A percentile compares a stretch with the other conserved stretches of the same genome.
phyloP scores from a whole-genome alignment of 1,140 invertebrate genomes.

The Caenorhabditis remanei region DNA sequence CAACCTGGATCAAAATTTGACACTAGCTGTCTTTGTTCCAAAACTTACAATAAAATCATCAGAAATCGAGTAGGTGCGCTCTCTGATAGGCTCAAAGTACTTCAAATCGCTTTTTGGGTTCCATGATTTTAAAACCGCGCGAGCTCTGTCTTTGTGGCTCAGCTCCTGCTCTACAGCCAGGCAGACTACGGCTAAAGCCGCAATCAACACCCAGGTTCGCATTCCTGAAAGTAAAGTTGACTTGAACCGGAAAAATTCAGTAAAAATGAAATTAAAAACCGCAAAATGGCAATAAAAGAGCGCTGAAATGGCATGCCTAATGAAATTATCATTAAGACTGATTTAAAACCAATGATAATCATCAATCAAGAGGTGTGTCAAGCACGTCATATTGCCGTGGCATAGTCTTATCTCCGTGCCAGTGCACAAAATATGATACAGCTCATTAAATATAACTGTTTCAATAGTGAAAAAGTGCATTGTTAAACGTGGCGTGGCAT shows the following conservation, averaged over 20 bases:
- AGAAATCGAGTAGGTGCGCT: neutral
- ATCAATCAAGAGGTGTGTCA: slow-evolving; percentile 1
- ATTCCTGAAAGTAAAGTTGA: neutral
- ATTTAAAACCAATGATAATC: neutral
- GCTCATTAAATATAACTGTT: neutral
- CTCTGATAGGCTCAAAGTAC: slow-evolving; percentile 1
- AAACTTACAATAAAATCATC: neutral
- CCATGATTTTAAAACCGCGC: slow-evolving; percentile 6
- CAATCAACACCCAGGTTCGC: slow-evolving; percentile 42
- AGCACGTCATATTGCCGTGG: neutral
- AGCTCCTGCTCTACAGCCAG: slow-evolving; percentile 26
- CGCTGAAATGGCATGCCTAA: neutral
- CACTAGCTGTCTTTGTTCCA: too few relatives aligned
- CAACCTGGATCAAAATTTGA: neutral
- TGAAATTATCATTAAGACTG: slow-evolving; percentile 20
- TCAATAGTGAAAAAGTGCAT: neutral
- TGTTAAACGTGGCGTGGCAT: neutral
- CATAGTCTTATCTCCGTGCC: neutral
- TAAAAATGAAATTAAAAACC: neutral
- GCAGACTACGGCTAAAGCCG: slow-evolving; percentile 19
- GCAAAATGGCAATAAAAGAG: neutral
- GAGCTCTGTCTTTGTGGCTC: neutral
- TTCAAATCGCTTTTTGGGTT: too few relatives aligned
- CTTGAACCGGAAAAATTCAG: neutral
- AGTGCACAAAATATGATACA: neutral